phyloP scores from a whole-genome alignment of 2,797 vertebrate genomes.

The Tokudaia tokunoshimensis region DNA sequence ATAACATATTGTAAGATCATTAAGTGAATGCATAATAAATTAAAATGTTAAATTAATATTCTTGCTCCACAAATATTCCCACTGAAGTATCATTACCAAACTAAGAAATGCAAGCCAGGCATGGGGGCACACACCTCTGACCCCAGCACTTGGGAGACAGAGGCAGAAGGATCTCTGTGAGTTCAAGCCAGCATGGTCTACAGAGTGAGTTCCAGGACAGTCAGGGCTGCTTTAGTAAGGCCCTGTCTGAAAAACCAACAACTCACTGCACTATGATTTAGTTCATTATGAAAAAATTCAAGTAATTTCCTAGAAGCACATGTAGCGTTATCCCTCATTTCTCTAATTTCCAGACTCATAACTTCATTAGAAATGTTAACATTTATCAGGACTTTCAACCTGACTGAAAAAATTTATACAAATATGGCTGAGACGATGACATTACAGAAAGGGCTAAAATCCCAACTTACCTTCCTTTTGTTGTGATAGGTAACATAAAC shows the following conservation, averaged over 20 bases:
- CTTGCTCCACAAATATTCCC: constrained; percentile 42
- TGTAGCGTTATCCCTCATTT: background rate
- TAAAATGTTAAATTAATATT: constrained; percentile 45
- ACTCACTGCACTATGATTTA: background rate
- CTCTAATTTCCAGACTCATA: constrained; percentile 41
- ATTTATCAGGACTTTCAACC: constrained; percentile 42
- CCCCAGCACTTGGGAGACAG: background rate
- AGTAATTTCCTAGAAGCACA: constrained; percentile 21
- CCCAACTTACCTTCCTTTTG: constrained; percentile 95
- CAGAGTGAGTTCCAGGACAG: background rate
- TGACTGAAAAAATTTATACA: background rate
- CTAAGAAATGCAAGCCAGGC: background rate
- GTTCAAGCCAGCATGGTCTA: background rate
- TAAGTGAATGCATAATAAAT: constrained; percentile 53
- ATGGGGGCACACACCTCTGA: background rate
- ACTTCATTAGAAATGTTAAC: constrained; percentile 17
- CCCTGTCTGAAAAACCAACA: background rate
- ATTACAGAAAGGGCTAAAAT: background rate
- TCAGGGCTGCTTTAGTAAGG: background rate
- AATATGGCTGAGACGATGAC: background rate
- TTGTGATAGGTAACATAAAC: constrained; percentile 97
- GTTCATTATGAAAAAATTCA: background rate
- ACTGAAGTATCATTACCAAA: constrained; percentile 26
- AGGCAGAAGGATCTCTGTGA: background rate
- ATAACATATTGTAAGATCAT: constrained; percentile 20